Base-by-base conservation (phyloP, 2,797 vertebrate genomes). In the Dipus sagitta region DNA sequence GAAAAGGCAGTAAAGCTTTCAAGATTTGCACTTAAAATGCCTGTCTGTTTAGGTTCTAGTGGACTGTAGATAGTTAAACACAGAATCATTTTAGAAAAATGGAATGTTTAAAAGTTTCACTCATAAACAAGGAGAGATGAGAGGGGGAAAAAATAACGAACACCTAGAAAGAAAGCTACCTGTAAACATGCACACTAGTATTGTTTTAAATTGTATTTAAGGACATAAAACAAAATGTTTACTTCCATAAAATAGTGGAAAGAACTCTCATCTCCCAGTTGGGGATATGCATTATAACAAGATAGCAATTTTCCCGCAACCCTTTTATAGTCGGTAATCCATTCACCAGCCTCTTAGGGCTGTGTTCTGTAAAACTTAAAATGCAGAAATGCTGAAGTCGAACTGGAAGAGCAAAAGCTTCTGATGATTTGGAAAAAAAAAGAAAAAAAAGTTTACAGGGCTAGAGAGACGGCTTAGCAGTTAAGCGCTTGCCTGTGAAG, bases 151-250 rank as follows among this genome's bases (percentile, higher is more conserved):
- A 28, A 11, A 26, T 12, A 24, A 77, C 34, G 70, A 42, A 18
- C 17, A 72, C 3, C 12, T 74, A 76, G 24, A 77, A 93, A 79
- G 60, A 88, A 95, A 67, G 4, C 58, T 58, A 67, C 28, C 13
- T 23, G 75, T 47, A 93, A 89, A 79, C n/a, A 81, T 14, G 52
- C 64, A 70, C 52, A 70, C 23, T 9, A 81, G 34, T 67, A 28
- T 72, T 47, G 82, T 20, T 93, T 94, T 92, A 67, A 93, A 86
- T 92, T 64, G 84, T 74, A 89, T 54, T 90, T 17, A 95, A 90
- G 32, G 54, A 42, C 10, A 79, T 52, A n/a, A 72, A 30, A 70
- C 30, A 86, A 58, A 21, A 7, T 52, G 30, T 20, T 75, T 58
- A 20, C 17, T 76, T 54, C 54, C n/a, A 72, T 30, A 79, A 76